A percentile compares a stretch with the other conserved stretches of the same genome.
Conservation (phyloP, 2,113 vertebrate species). For the Phyllostomus discolor region DNA sequence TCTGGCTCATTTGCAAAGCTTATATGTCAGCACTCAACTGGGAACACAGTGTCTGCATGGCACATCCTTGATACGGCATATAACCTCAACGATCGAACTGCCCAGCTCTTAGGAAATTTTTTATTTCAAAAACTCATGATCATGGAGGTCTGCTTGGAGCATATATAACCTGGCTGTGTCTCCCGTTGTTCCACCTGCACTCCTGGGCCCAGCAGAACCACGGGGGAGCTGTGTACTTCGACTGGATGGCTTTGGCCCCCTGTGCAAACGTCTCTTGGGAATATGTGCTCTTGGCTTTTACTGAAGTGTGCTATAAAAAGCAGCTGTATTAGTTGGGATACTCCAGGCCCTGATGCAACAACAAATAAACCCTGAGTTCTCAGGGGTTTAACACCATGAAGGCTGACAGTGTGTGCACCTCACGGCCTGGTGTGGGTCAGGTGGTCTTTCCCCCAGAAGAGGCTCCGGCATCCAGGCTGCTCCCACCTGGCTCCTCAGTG, state of each 20-base stretch:
- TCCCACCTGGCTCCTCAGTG: neutral
- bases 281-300: neutral
- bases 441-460: neutral
- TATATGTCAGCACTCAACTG: neutral
- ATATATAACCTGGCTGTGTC: neutral
- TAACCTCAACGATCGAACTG: neutral
- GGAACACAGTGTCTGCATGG: neutral
- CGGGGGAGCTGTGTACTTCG: neutral
- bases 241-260: neutral
- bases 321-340: neutral
- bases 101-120: neutral
- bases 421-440: neutral
- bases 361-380: neutral
- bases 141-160: neutral
- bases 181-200: neutral
- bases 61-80: neutral
- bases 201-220: neutral
- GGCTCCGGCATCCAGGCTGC: neutral
- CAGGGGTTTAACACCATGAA: neutral
- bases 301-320: neutral
- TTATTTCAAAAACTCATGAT: neutral
- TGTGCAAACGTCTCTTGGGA: neutral
- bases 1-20: conserved; percentile 12
- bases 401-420: neutral
- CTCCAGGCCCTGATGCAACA: neutral